These are phyloP conservation scores for Leucophenga maculata DNA, from an alignment of 2,888 invertebrate genomes.

Conservation along the genomic window DNA sequence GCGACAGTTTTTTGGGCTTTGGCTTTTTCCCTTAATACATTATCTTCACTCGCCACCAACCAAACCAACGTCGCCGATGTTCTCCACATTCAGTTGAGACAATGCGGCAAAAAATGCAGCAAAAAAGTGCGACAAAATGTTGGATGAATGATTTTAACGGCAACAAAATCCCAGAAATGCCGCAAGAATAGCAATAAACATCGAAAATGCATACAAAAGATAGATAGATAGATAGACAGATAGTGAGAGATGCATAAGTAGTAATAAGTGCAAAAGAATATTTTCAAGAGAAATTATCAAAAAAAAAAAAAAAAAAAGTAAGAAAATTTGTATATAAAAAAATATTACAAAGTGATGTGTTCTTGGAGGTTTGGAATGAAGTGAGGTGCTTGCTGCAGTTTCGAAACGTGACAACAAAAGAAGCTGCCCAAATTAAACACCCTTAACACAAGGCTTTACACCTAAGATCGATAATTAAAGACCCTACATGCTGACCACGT, in stretches of 20 bases:
- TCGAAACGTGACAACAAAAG: background rate
- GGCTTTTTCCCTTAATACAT: background rate
- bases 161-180: slow-evolving; percentile 24
- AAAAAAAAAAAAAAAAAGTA: too few species aligned
- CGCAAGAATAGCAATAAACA: slow-evolving; percentile 27
- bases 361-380: too few species aligned
- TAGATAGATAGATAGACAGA: background rate
- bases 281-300: too few species aligned
- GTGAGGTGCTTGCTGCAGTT: too few species aligned
- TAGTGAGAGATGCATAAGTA: too few species aligned
- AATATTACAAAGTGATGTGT: too few species aligned
- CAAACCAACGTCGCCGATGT: background rate
- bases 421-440: background rate
- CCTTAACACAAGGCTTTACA: too few species aligned
- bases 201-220: slow-evolving; percentile 13
- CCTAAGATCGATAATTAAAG: too few species aligned
- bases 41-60: background rate
- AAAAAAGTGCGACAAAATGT: slow-evolving; percentile 19
- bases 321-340: too few species aligned
- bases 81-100: slow-evolving; percentile 25
- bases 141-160: slow-evolving; percentile 11
- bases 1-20: slow-evolving; percentile 22
- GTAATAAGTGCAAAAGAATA: too few species aligned
- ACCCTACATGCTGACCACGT: too few species aligned
- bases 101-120: slow-evolving; percentile 49